Base-by-base conservation (phyloP, 2,113 vertebrate species). In the Orycteropus afer region DNA sequence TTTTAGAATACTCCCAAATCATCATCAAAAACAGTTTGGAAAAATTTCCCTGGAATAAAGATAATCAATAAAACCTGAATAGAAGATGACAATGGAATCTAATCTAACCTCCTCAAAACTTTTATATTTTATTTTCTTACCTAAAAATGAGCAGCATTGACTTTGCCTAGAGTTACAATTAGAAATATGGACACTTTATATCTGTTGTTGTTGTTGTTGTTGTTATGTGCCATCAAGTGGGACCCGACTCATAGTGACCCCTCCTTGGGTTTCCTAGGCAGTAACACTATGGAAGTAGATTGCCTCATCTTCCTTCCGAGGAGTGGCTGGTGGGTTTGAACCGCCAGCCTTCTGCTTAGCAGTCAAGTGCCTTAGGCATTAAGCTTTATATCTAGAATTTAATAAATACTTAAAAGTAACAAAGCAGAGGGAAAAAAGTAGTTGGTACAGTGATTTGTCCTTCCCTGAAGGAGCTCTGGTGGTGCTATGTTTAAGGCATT, bases 61-160 rank as follows among this genome's bases (percentile, higher is more conserved):
- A 67, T 84, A 87, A 78, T 90, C 10, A 87, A 37, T 29, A 89
- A 89, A 94, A 87, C 34, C 6, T 22, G 10, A 93, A 37, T 25
- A 74, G 45, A 92, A 78, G 25, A 34, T 51, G 8, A 79, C 12
- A 63, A 77, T 78, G 34, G 3, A 89, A 89, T 45, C 2, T 61
- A 85, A 86, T 73, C 15, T 73, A 86, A 34, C 32, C 8, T 84
- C 84, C 42, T 71, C 11, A 61, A 94, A 92, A 65, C 57, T 34
- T 3, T 57, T 57, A 5, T 37, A 7, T 49, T 42, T 63, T 45
- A 63, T 69, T 49, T 86, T 85, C 22, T 83, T 27, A 79, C 27
- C 6, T 76, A 79, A 92, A 93, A 63, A n/a, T 63, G 40, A 82
- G 67, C 12, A 67, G 53, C 49, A 17, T 47, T 84, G 53, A 49